Conservation (phyloP, 1,140 invertebrate genomes). For the Drosophila oshimai region DNA sequence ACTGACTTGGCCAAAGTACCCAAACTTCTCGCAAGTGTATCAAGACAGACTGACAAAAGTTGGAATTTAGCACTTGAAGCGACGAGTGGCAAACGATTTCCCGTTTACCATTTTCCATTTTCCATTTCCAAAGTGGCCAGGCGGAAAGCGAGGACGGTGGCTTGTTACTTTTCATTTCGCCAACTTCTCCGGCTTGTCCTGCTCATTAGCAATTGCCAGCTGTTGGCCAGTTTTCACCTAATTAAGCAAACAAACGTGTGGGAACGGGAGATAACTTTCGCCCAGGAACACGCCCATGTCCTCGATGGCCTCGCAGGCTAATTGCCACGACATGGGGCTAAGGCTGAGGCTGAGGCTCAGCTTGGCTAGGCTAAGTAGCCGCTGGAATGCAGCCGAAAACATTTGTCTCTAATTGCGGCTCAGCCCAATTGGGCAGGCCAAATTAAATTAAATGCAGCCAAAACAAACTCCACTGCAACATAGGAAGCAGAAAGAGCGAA, state of each 20-base stretch:
- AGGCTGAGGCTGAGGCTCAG: too few species aligned
- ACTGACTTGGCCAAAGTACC: neutral
- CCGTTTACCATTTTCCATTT: constrained; percentile 49
- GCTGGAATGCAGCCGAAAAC: constrained; percentile 69
- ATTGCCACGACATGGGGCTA: constrained; percentile 73
- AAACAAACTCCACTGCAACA: too few species aligned
- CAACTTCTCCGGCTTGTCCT: constrained; percentile 67
- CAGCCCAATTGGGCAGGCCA: constrained; percentile 76
- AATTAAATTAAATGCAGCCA: constrained; percentile 78
- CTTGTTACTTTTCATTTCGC: constrained; percentile 76
- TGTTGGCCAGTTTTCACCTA: constrained; percentile 77
- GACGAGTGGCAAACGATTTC: constrained; percentile 49
- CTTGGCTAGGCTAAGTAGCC: constrained; percentile 73
- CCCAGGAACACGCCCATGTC: constrained; percentile 33
- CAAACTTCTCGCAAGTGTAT: constrained; percentile 25
- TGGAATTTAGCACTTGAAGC: constrained; percentile 66
- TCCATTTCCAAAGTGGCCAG: constrained; percentile 35
- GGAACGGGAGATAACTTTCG: constrained; percentile 69
- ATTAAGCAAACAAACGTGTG: constrained; percentile 80
- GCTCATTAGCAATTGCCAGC: constrained; percentile 70
- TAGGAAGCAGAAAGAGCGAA: constrained; percentile 18
- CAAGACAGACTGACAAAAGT: constrained; percentile 31
- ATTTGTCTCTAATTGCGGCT: constrained; percentile 77
- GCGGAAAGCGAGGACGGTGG: constrained; percentile 58
- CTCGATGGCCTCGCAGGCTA: constrained; percentile 48